Conservation (phyloP, 2,113 vertebrate genomes). For the Athene noctua region DNA sequence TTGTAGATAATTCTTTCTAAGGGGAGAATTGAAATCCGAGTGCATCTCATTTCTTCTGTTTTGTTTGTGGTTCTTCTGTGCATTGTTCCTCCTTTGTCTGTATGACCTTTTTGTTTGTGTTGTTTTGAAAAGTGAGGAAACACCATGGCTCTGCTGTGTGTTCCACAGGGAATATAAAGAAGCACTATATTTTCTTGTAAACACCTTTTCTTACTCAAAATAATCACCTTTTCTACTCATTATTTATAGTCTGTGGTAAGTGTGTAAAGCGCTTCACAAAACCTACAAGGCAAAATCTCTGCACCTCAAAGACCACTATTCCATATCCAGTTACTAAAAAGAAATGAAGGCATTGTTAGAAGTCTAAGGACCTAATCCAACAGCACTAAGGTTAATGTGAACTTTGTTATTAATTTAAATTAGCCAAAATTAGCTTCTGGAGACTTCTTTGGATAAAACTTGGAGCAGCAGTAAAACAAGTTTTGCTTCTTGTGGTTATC, state of each 20-base stretch:
- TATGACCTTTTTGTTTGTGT: not conserved
- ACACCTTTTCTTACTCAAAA: not conserved
- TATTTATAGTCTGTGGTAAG: not conserved
- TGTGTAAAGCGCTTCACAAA: not conserved
- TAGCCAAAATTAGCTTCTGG: not conserved
- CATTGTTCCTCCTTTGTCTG: not conserved
- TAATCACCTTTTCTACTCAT: not conserved
- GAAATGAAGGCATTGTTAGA: not conserved
- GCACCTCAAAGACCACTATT: not conserved
- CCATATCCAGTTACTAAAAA: not conserved
- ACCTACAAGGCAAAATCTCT: not conserved
- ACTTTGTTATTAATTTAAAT: not conserved
- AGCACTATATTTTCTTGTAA: not conserved
- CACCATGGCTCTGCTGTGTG: not conserved
- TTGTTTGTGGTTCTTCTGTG: not conserved
- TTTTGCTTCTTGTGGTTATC: not conserved
- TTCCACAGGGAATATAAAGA: not conserved
- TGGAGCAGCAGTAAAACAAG: not conserved
- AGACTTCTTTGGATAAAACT: not conserved
- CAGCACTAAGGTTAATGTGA: not conserved
- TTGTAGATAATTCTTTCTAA: not conserved
- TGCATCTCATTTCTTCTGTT: not conserved
- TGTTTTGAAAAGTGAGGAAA: not conserved
- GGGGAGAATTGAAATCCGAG: not conserved
- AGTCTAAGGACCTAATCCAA: not conserved